A percentile compares a stretch with the other conserved stretches of the same genome.
These are phyloP conservation scores for Mormyrus lacerda DNA, from an alignment of 2,113 vertebrate species.

Conservation along the genomic window DNA sequence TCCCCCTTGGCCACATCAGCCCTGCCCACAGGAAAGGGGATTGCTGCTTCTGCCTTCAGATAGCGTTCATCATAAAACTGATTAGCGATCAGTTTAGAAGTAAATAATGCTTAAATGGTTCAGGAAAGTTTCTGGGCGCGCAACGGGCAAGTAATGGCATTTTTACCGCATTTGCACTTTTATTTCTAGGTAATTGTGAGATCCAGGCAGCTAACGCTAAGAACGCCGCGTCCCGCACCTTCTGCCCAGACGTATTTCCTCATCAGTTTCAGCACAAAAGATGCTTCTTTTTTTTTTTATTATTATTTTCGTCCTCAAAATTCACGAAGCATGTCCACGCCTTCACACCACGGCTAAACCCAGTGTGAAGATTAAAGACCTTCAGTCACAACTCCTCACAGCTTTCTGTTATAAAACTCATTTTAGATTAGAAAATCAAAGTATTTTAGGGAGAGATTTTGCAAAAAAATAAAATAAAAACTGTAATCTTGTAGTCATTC, in stretches of 20 bases:
- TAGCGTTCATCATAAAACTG: neutral
- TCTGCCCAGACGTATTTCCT: neutral
- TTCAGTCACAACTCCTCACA: neutral
- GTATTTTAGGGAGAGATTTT: neutral
- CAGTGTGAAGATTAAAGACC: neutral
- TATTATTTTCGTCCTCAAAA: neutral
- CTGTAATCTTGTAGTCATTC: neutral
- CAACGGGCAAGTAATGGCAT: neutral
- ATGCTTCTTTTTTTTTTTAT: neutral
- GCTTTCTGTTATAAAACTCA: neutral
- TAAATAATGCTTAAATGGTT: constrained; percentile 10
- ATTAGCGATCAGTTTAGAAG: constrained; percentile 7
- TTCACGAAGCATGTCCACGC: neutral
- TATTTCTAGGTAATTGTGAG: neutral
- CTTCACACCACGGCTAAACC: neutral
- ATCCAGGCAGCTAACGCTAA: neutral
- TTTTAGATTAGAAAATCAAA: neutral
- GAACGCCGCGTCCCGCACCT: neutral
- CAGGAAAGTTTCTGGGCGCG: neutral
- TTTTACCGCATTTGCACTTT: neutral
- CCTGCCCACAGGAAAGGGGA: neutral
- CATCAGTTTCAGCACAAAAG: neutral
- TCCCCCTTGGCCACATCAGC: constrained; percentile 8
- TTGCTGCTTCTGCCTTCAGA: neutral
- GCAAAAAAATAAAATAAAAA: neutral